Base-by-base conservation (phyloP, 2,888 invertebrate genomes). In the Drosophila kuntzei region DNA sequence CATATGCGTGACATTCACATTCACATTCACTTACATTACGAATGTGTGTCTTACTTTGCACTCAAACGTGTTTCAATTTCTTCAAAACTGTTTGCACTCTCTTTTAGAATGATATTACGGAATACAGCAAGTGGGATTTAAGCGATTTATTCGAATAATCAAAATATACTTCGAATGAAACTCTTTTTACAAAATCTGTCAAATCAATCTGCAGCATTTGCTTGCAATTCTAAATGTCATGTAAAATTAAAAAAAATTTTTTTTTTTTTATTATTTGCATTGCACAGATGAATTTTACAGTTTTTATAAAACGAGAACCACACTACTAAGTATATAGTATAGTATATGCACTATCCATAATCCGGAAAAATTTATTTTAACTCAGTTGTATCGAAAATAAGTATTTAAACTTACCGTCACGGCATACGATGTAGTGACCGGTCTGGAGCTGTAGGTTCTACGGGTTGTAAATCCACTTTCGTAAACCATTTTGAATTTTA, bases 381-480 rank as follows among this genome's bases (percentile, higher is more conserved):
- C 43, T 27, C 20, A 49, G 44, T 39, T 18, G 29, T 3, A 32
- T 54, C 32, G 29, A n/a, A 46, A 47, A 37, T 41, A 46, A 47
- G 34, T 41, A 27, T 32, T 36, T 2, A 8, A 64, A 94, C 96
- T 95, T 94, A 97, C 96, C 95, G 97, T 96, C 92, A 95, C 94
- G 92, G 95, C 95, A 94, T 96, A 96, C 91, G 95, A 95, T 88
- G 95, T 94, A 76, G 94, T 92, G 78, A 94, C 93, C 70, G 95
- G 95, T 93, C 96, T 93, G 65, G 90, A 84, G 93, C 95, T 94
- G 92, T 95, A 95, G 81, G 96, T 96, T 93, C 97, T 95, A 93
- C 97, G 95, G 93, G 96, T 96, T 91, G 97, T 97, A 93, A 96
- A 97, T 94, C 97, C 97, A 94, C 96, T 96, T 94, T 97, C 96